Percentiles rank a stretch among this genome's conserved stretches.
These are phyloP conservation scores for Struthidea cinerea DNA, from an alignment of 2,113 vertebrate species.

Conservation along the genomic window DNA sequence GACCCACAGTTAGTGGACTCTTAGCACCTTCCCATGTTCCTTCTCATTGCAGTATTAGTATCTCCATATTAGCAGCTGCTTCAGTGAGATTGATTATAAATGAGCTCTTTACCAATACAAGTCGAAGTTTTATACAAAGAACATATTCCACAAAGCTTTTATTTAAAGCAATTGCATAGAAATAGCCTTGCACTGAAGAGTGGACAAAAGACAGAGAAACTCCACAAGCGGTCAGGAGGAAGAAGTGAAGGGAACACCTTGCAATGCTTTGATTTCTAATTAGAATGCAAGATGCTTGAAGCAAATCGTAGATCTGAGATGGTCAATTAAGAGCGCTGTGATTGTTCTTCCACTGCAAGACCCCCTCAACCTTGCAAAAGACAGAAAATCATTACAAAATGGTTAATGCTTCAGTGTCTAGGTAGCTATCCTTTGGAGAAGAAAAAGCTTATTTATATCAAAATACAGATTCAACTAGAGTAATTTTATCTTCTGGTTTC, in stretches of 20 bases:
- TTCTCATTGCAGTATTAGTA: background rate
- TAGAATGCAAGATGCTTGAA: background rate
- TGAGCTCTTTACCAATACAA: background rate
- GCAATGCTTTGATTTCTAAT: constrained; percentile 23
- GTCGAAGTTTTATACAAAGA: background rate
- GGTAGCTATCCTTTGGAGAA: background rate
- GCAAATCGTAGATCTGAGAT: background rate
- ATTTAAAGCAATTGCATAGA: background rate
- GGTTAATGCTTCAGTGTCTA: background rate
- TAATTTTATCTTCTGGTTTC: constrained; percentile 79
- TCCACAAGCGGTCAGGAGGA: background rate
- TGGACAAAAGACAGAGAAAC: background rate
- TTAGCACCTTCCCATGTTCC: background rate
- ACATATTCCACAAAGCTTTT: background rate
- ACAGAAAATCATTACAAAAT: constrained; percentile 25
- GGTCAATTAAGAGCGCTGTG: background rate
- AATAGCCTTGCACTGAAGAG: background rate
- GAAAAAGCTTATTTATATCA: constrained; percentile 45
- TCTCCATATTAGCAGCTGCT: background rate
- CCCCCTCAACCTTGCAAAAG: background rate
- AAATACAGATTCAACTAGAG: constrained; percentile 59
- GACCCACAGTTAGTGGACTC: background rate
- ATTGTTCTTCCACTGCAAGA: background rate
- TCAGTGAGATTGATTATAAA: background rate
- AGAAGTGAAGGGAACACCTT: background rate